Conservation (phyloP, 2,113 vertebrate species). For the Xyrauchen texanus region DNA sequence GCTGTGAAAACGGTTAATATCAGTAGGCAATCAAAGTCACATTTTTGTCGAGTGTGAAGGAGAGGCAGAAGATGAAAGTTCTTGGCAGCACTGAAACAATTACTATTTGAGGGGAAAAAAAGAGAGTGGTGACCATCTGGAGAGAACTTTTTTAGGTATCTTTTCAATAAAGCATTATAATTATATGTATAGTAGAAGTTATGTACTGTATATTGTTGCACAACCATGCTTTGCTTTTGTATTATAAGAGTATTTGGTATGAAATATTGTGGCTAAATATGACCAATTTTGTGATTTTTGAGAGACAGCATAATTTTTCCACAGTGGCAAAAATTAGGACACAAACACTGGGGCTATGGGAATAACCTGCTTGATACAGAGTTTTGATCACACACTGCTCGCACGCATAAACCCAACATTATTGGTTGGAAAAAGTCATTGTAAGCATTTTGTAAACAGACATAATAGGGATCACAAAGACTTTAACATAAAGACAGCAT, state of each 20-base stretch:
- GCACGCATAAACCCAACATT: background rate
- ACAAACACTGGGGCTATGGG: constrained; percentile 44
- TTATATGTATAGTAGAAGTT: no score
- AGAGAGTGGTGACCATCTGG: no score
- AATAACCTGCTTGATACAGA: constrained; percentile 46
- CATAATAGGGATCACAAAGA: background rate
- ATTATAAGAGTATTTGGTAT: background rate
- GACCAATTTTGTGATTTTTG: background rate
- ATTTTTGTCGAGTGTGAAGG: background rate
- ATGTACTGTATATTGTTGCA: no score
- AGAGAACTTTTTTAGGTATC: background rate
- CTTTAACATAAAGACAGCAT: background rate
- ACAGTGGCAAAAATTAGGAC: constrained; percentile 32
- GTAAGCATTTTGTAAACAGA: background rate
- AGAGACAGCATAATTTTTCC: background rate
- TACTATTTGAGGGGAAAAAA: background rate
- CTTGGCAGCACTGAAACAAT: constrained; percentile 9
- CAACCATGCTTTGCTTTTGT: background rate
- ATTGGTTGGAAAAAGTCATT: background rate
- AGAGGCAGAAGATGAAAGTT: background rate
- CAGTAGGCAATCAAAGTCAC: constrained; percentile 3
- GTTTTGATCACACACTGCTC: background rate
- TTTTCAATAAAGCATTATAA: background rate
- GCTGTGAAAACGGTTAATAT: background rate
- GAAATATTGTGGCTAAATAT: background rate